A percentile compares a stretch with the other conserved stretches of the same genome.
Evolutionary conservation across 1,140 invertebrate genomes (phyloP).

Genomic region (Halictus rubicundus): DNA sequence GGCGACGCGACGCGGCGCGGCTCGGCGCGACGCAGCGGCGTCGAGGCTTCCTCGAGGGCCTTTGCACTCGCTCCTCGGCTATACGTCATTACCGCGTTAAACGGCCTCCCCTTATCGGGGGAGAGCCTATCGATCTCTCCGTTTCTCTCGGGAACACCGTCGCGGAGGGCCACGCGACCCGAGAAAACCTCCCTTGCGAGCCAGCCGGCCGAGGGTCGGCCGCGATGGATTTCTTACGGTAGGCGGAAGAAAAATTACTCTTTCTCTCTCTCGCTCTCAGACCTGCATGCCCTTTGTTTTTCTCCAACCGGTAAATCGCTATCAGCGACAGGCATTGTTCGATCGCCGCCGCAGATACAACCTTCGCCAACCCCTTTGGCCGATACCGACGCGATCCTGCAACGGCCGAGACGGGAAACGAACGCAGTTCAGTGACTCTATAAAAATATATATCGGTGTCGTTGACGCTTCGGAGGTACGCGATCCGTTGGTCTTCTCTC

Average conservation of each 20-base stretch:
- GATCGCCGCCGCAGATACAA: background rate
- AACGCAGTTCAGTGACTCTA: background rate
- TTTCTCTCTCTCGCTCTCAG: too few relatives aligned
- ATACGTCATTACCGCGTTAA: constrained; percentile 53
- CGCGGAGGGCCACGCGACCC: constrained; percentile 27
- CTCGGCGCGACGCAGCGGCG: too few relatives aligned
- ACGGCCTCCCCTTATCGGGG: constrained; percentile 44
- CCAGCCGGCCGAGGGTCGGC: background rate
- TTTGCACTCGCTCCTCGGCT: constrained; percentile 41
- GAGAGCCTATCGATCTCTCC: constrained; percentile 44
- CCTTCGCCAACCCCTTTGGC: background rate
- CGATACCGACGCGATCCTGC: background rate
- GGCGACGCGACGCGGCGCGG: too few relatives aligned
- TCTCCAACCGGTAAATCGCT: constrained; percentile 24
- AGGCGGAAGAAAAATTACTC: constrained; percentile 33
- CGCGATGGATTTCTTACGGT: constrained; percentile 37
- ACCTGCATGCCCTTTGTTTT: constrained; percentile 22
- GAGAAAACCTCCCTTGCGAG: background rate
- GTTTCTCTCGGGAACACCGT: background rate
- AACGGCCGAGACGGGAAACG: background rate
- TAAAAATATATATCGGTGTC: constrained; percentile 3
- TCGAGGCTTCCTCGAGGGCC: constrained; percentile 46
- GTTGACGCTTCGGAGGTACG: background rate
- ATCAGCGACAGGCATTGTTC: constrained; percentile 11
- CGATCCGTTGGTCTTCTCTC: background rate